Conservation (phyloP, 2,113 vertebrate species). For the Prolemur simus region DNA sequence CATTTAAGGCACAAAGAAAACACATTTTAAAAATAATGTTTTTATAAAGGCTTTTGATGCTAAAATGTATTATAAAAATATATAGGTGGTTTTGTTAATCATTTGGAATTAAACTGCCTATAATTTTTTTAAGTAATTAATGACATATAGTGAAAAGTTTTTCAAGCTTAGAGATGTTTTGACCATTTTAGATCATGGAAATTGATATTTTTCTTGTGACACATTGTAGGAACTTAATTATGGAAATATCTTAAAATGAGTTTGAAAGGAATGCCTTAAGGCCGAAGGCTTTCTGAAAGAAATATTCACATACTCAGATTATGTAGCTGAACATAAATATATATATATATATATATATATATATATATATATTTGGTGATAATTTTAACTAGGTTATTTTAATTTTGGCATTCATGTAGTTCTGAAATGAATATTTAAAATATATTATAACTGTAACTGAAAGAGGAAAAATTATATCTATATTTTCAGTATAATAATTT, state of each 20-base stretch:
- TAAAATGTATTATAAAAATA: conserved; percentile 11
- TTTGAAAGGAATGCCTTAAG: conserved; percentile 51
- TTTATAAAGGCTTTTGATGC: conserved; percentile 30
- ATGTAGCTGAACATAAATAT: not conserved
- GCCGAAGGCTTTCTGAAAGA: conserved; percentile 39
- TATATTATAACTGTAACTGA: conserved; percentile 47
- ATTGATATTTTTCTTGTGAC: conserved; percentile 54
- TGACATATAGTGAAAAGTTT: conserved; percentile 34
- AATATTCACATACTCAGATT: conserved; percentile 43
- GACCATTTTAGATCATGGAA: conserved; percentile 47
- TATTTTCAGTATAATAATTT: conserved; percentile 48
- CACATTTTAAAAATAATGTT: conserved; percentile 9
- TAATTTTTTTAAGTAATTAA: not conserved
- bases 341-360: not conserved
- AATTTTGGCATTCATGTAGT: conserved; percentile 59
- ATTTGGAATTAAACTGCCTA: not conserved
- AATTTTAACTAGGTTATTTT: conserved; percentile 67
- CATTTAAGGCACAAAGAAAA: conserved; percentile 12
- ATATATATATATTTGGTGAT: not conserved
- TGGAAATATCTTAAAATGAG: conserved; percentile 26
- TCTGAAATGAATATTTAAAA: conserved; percentile 69
- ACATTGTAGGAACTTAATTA: conserved; percentile 60
- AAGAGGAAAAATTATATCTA: conserved; percentile 24
- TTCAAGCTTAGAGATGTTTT: conserved; percentile 34
- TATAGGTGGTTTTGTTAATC: conserved; percentile 38